These are phyloP conservation scores for Scaptodrosophila lebanonensis DNA, from an alignment of 1,140 invertebrate genomes.

Conservation along the genomic window DNA sequence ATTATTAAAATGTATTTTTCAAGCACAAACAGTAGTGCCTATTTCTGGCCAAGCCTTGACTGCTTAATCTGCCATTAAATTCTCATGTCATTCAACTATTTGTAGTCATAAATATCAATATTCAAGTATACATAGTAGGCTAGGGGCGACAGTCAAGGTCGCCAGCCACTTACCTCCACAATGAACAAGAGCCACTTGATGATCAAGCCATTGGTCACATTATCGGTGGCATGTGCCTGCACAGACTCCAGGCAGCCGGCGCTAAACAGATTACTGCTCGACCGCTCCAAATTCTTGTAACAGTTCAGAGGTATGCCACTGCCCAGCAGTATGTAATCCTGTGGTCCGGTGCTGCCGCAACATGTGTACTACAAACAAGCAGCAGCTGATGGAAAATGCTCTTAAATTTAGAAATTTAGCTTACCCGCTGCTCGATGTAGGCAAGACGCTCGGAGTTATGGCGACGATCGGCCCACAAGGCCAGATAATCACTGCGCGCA, in stretches of 20 bases:
- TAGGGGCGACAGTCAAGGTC: too few species aligned
- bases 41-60: slow-evolving; percentile 35
- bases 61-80: slow-evolving; percentile 40
- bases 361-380: slow-evolving; percentile 46
- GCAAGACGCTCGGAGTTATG: slow-evolving; percentile 43
- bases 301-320: slow-evolving; percentile 53
- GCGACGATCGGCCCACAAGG: slow-evolving; percentile 48
- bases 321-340: slow-evolving; percentile 55
- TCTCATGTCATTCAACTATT: too few species aligned
- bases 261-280: slow-evolving; percentile 28
- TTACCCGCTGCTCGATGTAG: slow-evolving; percentile 55
- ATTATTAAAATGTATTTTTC: too few species aligned
- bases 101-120: too few species aligned
- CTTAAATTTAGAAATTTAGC: not conserved
- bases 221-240: slow-evolving; percentile 55
- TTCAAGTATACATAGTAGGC: too few species aligned
- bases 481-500: slow-evolving; percentile 48
- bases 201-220: slow-evolving; percentile 53
- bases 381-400: not conserved
- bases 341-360: slow-evolving; percentile 46
- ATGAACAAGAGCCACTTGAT: slow-evolving; percentile 63
- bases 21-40: slow-evolving; percentile 13
- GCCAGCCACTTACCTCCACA: slow-evolving; percentile 50
- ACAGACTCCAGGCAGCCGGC: slow-evolving; percentile 54
- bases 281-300: slow-evolving; percentile 36